Conservation (phyloP, 2,888 invertebrate genomes). For the Rhodophaea formosa region DNA sequence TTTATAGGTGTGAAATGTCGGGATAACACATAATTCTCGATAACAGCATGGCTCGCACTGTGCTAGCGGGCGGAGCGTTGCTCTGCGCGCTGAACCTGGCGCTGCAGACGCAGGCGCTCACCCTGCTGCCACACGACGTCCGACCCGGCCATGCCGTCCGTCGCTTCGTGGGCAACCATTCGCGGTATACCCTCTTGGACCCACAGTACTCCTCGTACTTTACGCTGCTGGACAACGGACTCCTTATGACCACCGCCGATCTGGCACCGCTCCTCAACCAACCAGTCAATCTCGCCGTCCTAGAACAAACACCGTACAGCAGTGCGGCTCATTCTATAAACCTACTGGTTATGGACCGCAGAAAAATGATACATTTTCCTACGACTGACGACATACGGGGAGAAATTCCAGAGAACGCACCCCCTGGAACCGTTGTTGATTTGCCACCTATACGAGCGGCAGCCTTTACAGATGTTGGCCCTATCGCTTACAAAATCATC, state of each 20-base stretch:
- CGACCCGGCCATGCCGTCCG: slow-evolving; percentile 94
- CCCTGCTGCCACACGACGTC: slow-evolving; percentile 93
- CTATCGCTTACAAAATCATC: slow-evolving; percentile 89
- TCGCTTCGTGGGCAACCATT: slow-evolving; percentile 84
- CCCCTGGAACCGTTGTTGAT: slow-evolving; percentile 85
- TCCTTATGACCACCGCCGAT: slow-evolving; percentile 95
- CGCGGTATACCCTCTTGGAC: slow-evolving; percentile 83
- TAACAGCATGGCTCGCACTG: slow-evolving; percentile 60
- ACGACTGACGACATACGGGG: slow-evolving; percentile 83
- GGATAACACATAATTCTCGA: slow-evolving; percentile 49
- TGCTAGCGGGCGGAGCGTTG: slow-evolving; percentile 67
- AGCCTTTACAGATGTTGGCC: slow-evolving; percentile 83
- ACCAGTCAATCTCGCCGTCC: slow-evolving; percentile 89
- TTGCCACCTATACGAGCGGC: slow-evolving; percentile 87
- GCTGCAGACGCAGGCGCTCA: slow-evolving; percentile 63
- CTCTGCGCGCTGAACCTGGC: slow-evolving; percentile 60
- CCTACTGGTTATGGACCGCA: slow-evolving; percentile 90
- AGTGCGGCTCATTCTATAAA: slow-evolving; percentile 90
- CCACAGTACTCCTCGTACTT: slow-evolving; percentile 92
- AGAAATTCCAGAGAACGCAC: slow-evolving; percentile 88
- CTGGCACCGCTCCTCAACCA: slow-evolving; percentile 90
- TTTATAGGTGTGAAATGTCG: slow-evolving; percentile 70
- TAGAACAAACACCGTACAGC: slow-evolving; percentile 90
- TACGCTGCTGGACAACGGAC: slow-evolving; percentile 92
- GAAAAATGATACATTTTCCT: slow-evolving; percentile 90